A percentile compares a stretch with the other conserved stretches of the same genome.
Conservation (phyloP, 1,140 invertebrate genomes). For the Hyles vespertilio region DNA sequence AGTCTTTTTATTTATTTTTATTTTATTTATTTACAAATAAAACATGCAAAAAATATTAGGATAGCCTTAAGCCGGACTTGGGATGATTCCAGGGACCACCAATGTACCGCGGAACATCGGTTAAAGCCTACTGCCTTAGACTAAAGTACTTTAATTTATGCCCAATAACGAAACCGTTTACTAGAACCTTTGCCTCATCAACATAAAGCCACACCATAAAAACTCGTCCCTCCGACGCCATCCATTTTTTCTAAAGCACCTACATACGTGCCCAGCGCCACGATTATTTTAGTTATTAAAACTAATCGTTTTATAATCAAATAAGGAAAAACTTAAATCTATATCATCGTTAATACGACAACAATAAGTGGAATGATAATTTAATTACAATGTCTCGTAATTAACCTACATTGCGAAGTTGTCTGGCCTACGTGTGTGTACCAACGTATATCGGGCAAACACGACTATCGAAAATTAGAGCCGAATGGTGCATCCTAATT, state of each 20-base stretch:
- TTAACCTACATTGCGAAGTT: slow-evolving; percentile 40
- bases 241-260: background rate
- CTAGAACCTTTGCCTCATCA: too few species aligned
- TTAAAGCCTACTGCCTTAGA: too few species aligned
- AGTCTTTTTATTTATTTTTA: too few species aligned
- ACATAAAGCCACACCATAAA: too few species aligned
- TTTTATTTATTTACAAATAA: too few species aligned
- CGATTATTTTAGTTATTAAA: too few species aligned
- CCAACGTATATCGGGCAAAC: slow-evolving; percentile 14
- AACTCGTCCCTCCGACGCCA: background rate
- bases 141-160: too few species aligned
- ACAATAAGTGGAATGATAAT: slow-evolving; percentile 17
- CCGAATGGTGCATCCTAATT: slow-evolving; percentile 5
- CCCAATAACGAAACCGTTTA: too few species aligned
- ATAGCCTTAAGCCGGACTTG: too few species aligned
- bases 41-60: too few species aligned
- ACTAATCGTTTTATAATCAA: slow-evolving; percentile 22
- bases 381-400: slow-evolving; percentile 18
- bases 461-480: slow-evolving; percentile 25
- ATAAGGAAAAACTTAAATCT: slow-evolving; percentile 39
- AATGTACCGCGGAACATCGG: too few species aligned
- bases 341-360: slow-evolving; percentile 27
- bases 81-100: too few species aligned
- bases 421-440: slow-evolving; percentile 6
- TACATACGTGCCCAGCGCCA: slow-evolving; percentile 6